Conservation (phyloP, 2,888 invertebrate genomes). For the Patella depressa region DNA sequence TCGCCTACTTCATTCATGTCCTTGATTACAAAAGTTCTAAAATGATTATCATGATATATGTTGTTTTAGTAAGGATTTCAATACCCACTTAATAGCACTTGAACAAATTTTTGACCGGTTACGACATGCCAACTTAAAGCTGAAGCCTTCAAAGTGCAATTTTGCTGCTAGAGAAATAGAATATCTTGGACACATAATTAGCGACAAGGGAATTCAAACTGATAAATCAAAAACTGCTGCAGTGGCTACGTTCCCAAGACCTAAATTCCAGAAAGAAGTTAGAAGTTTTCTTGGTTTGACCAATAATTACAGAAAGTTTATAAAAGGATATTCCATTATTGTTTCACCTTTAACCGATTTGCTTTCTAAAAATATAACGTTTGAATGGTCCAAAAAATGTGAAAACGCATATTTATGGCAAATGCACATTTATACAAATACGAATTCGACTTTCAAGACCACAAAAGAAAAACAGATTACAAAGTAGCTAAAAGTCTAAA, state of each 20-base stretch:
- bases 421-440: too few species aligned
- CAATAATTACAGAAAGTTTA: constrained; percentile 38
- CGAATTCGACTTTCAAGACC: too few species aligned
- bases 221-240: constrained; percentile 30
- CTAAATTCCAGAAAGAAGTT: constrained; percentile 32
- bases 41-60: constrained; percentile 38
- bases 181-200: constrained; percentile 39
- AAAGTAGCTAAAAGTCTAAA: too few species aligned
- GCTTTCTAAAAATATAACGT: constrained; percentile 30
- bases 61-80: constrained; percentile 33
- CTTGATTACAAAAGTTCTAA: constrained; percentile 35
- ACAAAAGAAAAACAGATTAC: too few species aligned
- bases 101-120: constrained; percentile 33
- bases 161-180: constrained; percentile 32
- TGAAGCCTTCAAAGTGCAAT: constrained; percentile 42
- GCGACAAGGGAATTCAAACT: constrained; percentile 33
- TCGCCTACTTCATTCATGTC: constrained; percentile 41
- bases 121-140: too few species aligned
- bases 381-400: constrained; percentile 37
- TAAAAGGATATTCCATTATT: constrained; percentile 34
- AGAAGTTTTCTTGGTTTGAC: constrained; percentile 33
- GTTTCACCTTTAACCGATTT: constrained; percentile 35
- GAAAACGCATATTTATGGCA: too few species aligned
- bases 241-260: constrained; percentile 24
- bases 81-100: constrained; percentile 34